A percentile compares a stretch with the other conserved stretches of the same genome.
Conservation (phyloP, 2,797 vertebrate genomes). For the Gallinago solitaria region DNA sequence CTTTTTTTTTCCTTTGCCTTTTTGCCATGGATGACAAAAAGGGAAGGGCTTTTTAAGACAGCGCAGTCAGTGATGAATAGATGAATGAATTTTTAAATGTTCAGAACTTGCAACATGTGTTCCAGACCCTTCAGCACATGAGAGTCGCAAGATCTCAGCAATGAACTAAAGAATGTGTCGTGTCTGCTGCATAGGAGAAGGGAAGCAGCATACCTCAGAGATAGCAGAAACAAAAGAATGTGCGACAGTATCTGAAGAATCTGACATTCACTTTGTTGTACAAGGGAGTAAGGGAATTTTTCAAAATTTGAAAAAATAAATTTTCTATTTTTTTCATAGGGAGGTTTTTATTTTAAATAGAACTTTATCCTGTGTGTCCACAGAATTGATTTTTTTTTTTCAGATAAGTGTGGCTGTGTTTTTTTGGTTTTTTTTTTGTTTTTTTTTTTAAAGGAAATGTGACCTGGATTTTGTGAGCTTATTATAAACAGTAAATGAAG, state of each 20-base stretch:
- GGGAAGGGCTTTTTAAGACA: constrained; percentile 66
- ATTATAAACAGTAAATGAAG: constrained; percentile 31
- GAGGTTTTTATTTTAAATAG: background rate
- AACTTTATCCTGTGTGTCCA: background rate
- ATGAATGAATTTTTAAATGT: constrained; percentile 69
- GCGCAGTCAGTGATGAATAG: constrained; percentile 67
- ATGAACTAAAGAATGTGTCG: constrained; percentile 43
- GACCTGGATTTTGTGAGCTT: constrained; percentile 74
- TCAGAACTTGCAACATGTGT: constrained; percentile 72
- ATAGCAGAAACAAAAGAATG: constrained; percentile 79
- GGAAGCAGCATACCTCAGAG: constrained; percentile 60
- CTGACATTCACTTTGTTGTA: constrained; percentile 73
- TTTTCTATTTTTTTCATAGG: background rate
- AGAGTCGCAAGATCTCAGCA: constrained; percentile 54
- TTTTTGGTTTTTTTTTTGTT: constrained; percentile 71
- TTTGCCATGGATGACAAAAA: constrained; percentile 54
- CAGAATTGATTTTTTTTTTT: constrained; percentile 1
- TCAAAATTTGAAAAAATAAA: background rate
- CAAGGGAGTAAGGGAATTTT: constrained; percentile 69
- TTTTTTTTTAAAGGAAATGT: constrained; percentile 73
- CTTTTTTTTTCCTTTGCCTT: background rate
- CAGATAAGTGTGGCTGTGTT: constrained; percentile 19
- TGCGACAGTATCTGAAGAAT: constrained; percentile 68
- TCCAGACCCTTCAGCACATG: constrained; percentile 46
- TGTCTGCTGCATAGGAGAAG: constrained; percentile 41